A percentile compares a stretch with the other conserved stretches of the same genome.
Conservation (phyloP, 2,888 invertebrate species). For the Orchesellides sinensis region DNA sequence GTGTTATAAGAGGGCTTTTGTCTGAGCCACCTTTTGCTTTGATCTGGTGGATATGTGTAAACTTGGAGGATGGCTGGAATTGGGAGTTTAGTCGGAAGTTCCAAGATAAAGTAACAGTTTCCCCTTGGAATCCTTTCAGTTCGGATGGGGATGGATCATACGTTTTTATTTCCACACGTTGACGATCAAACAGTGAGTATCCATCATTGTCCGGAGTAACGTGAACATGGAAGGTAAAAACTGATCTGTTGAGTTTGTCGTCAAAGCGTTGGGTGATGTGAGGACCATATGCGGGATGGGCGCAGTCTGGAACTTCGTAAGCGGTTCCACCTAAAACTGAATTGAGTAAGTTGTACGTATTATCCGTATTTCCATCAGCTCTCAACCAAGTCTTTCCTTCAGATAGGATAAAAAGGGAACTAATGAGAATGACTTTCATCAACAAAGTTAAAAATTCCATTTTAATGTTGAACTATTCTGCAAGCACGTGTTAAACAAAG, state of each 20-base stretch:
- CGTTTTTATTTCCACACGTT: slow-evolving; percentile 68
- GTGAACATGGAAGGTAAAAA: slow-evolving; percentile 70
- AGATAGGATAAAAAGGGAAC: too few relatives aligned
- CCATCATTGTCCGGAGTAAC: slow-evolving; percentile 69
- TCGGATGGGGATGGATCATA: slow-evolving; percentile 38
- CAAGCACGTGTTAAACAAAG: too few relatives aligned
- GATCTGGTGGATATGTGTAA: slow-evolving; percentile 72
- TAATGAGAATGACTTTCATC: too few relatives aligned
- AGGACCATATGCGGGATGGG: slow-evolving; percentile 40
- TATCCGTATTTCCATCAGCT: slow-evolving; percentile 62
- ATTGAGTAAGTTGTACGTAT: slow-evolving; percentile 67
- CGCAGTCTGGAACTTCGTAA: slow-evolving; percentile 70
- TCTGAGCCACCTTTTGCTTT: slow-evolving; percentile 70
- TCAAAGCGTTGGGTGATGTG: slow-evolving; percentile 67
- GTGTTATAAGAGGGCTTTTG: slow-evolving; percentile 64
- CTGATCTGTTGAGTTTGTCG: slow-evolving; percentile 40
- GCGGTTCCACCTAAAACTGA: slow-evolving; percentile 67
- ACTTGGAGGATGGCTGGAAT: slow-evolving; percentile 69
- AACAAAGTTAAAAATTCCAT: too few relatives aligned
- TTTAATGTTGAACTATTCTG: too few relatives aligned
- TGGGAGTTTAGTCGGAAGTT: slow-evolving; percentile 68
- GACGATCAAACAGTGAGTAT: slow-evolving; percentile 68
- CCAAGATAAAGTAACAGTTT: slow-evolving; percentile 70
- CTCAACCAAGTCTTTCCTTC: slow-evolving; percentile 57
- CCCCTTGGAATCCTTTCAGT: slow-evolving; percentile 58